Base-by-base conservation (phyloP, 2,113 vertebrate species). In the Ranitomeya variabilis region DNA sequence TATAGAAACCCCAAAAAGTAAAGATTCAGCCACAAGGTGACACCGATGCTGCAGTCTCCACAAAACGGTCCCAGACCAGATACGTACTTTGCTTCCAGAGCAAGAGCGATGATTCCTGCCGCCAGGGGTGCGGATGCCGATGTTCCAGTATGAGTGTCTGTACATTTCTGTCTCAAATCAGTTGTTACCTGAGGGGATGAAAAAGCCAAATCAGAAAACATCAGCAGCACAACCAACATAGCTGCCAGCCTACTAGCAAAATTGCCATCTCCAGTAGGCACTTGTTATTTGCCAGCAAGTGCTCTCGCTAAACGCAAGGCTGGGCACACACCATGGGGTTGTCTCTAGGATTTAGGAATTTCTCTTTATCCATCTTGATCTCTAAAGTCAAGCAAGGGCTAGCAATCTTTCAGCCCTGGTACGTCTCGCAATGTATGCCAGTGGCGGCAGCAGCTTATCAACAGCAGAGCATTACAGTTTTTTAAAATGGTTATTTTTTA, bases 11-110 rank as follows among this genome's bases (percentile, higher is more conserved):
- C 67, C n/a, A 31, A 16, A 9, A 45, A 19, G 1, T 1, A 74
- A 19, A 74, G 1, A 16, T 18, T 5, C 10, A 45, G 67, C 15
- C 9, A 16, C 71, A 76, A 76, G 10, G 7, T 76, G 18, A 19
- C 15, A 73, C 12, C 0, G 69, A 37, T 7, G 14, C 26, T 16
- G 15, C 26, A 11, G 45, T 57, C n/a, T 71, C 13, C 74, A 37
- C 69, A 86, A 45, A 11, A 76, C 6, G 71, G 45, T 0, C 2
- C 8, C 26, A 37, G 6, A 37, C 69, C 1, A 45, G 37, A 31
- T 62, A 92, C 97, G 95, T 94, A 99, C 98, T 99, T 99, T 92
- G 98, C 98, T 92, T 99, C 98, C 91, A 99, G 95, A 64, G 98
- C 96, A 0, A 99, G 97, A 31, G 98, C 98, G 0, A 99, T 99